Percentiles rank a stretch among this genome's conserved stretches.
These are phyloP conservation scores for Araneus ventricosus DNA, from an alignment of 1,140 invertebrate species.

Conservation along the genomic window DNA sequence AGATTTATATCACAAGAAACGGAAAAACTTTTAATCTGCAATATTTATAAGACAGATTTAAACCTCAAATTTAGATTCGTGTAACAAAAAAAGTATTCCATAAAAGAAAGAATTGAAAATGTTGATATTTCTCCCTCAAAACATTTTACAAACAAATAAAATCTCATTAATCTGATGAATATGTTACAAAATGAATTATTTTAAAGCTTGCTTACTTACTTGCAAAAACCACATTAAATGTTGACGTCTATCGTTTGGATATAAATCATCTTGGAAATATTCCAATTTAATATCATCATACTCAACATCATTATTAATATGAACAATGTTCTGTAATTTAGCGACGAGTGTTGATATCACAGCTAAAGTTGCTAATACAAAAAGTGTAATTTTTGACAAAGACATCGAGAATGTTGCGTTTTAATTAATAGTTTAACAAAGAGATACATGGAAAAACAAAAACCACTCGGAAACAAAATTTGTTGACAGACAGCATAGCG, in stretches of 20 bases:
- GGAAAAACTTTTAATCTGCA: too few relatives aligned
- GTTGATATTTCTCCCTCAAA: too few relatives aligned
- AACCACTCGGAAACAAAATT: conserved; percentile 18
- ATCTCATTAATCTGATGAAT: too few relatives aligned
- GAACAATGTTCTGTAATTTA: conserved; percentile 70
- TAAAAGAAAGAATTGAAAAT: too few relatives aligned
- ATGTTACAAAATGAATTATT: too few relatives aligned
- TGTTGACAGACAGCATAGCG: conserved; percentile 44
- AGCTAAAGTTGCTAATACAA: conserved; percentile 64
- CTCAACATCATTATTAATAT: conserved; percentile 67
- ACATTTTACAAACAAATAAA: too few relatives aligned
- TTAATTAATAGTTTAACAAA: not conserved
- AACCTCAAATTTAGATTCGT: too few relatives aligned
- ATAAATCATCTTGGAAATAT: conserved; percentile 38
- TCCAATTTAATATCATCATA: conserved; percentile 66
- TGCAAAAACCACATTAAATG: conserved; percentile 89
- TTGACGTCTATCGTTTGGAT: conserved; percentile 21
- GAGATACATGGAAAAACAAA: not conserved
- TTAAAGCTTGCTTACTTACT: conserved; percentile 81
- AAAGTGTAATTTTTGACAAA: conserved; percentile 70
- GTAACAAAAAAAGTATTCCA: too few relatives aligned
- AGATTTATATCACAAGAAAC: too few relatives aligned
- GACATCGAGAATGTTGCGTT: conserved; percentile 40
- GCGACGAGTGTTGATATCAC: conserved; percentile 70
- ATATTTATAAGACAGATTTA: too few relatives aligned